These are phyloP conservation scores for Margaritifera margaritifera DNA, from an alignment of 2,888 invertebrate genomes.

Conservation along the genomic window DNA sequence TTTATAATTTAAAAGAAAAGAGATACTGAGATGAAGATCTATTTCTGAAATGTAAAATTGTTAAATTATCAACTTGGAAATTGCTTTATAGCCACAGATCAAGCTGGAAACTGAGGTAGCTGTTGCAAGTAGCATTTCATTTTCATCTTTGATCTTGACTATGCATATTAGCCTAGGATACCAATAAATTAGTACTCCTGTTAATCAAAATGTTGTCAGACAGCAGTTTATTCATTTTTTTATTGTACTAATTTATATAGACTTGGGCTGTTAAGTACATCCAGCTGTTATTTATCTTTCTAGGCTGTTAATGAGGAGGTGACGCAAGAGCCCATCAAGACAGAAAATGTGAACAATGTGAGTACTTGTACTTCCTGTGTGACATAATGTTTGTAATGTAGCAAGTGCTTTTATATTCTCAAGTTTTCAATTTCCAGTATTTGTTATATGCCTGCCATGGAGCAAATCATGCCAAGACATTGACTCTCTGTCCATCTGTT, in stretches of 20 bases:
- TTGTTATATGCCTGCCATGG: too few species aligned
- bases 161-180: too few species aligned
- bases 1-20: slow-evolving; percentile 11
- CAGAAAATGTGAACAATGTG: slow-evolving; percentile 33
- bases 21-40: slow-evolving; percentile 9
- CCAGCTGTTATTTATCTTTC: slow-evolving; percentile 15
- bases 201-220: too few species aligned
- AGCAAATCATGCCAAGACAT: too few species aligned
- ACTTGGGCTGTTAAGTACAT: not conserved
- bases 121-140: not conserved
- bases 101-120: not conserved
- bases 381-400: not conserved
- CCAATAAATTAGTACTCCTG: too few species aligned
- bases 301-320: slow-evolving; percentile 63
- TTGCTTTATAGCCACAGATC: too few species aligned
- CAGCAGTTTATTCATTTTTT: not conserved
- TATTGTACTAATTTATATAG: not conserved
- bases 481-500: too few species aligned
- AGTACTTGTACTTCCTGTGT: slow-evolving; percentile 13
- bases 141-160: slow-evolving; percentile 11
- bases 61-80: not conserved
- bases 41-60: not conserved
- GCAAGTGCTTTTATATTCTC: too few species aligned
- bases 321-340: slow-evolving; percentile 24
- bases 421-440: too few species aligned